Conservation (phyloP, 2,888 invertebrate species). For the Drosophila aldrichi region DNA sequence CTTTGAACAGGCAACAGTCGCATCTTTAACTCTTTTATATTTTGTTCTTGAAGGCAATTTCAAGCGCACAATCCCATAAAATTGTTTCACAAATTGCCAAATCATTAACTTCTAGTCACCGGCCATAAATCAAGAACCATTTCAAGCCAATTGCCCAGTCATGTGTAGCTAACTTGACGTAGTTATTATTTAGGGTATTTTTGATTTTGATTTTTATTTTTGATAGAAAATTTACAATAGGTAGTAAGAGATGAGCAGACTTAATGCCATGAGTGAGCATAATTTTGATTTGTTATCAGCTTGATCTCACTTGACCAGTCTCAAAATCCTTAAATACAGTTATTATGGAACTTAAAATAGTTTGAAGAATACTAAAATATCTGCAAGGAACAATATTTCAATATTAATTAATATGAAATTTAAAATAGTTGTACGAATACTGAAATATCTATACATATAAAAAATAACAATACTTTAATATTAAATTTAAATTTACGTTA, state of each 20-base stretch:
- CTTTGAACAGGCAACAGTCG: neutral
- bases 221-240: neutral
- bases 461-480: no score
- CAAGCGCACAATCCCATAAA: neutral
- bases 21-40: neutral
- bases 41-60: neutral
- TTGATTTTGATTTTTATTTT: no score
- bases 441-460: no score
- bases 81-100: neutral
- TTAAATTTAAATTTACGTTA: no score
- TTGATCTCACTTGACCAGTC: no score
- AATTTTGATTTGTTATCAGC: neutral
- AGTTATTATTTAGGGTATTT: conserved; percentile 5
- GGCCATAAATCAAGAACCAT: neutral
- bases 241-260: neutral
- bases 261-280: neutral
- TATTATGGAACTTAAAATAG: no score
- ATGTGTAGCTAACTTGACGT: neutral
- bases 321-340: no score
- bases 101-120: neutral
- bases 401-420: no score
- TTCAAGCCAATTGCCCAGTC: neutral
- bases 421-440: no score
- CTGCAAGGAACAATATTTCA: no score
- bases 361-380: no score